phyloP scores from a whole-genome alignment of 2,797 vertebrate species.

The Pristis pectinata region DNA sequence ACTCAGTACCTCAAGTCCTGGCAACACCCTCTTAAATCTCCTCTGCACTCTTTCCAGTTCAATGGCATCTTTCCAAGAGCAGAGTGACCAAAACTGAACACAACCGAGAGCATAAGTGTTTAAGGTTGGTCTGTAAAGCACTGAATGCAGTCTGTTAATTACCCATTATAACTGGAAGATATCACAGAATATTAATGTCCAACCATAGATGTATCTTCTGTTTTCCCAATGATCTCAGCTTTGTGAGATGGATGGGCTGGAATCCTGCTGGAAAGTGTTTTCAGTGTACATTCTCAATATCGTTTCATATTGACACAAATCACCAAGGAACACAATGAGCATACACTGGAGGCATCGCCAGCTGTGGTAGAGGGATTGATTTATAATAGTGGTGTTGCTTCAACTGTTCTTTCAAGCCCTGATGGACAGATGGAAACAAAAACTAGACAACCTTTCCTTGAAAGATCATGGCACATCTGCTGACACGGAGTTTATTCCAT shows the following conservation, averaged over 20 bases:
- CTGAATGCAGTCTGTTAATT: not conserved
- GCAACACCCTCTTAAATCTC: too few species aligned
- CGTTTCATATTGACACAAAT: not conserved
- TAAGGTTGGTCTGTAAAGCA: not conserved
- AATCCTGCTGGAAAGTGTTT: not conserved
- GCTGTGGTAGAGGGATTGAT: not conserved
- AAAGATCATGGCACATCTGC: not conserved
- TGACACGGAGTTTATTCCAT: not conserved
- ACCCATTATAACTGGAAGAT: not conserved
- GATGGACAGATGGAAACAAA: not conserved
- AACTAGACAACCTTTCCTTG: not conserved
- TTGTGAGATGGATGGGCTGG: not conserved
- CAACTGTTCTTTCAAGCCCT: not conserved
- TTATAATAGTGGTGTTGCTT: not conserved
- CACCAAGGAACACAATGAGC: not conserved
- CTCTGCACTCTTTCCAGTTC: too few species aligned
- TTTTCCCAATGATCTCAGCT: not conserved
- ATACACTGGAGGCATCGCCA: not conserved
- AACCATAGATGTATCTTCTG: not conserved
- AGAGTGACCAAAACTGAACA: too few species aligned
- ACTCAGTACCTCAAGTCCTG: too few species aligned
- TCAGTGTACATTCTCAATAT: not conserved
- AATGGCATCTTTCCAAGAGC: too few species aligned
- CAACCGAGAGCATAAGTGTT: not conserved
- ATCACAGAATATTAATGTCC: too few species aligned